Evolutionary conservation across 1,140 invertebrate genomes (phyloP), one percentile per base, ranked within the genome.

Genomic region (Bombus terrestris): DNA sequence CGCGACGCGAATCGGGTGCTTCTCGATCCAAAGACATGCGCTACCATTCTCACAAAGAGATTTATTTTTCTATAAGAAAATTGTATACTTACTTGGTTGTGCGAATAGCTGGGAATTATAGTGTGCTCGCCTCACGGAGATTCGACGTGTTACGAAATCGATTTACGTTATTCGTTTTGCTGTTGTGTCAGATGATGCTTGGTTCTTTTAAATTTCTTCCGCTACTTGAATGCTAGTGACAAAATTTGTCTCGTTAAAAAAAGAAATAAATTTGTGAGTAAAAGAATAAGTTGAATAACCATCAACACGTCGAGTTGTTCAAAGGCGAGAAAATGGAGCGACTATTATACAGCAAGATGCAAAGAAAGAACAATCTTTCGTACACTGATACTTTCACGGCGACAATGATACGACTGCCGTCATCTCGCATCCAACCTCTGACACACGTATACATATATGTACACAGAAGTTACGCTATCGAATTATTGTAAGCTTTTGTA

Each of bases 41-140:
- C 85, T 87, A 85, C 64, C 69, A 90, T 87, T 89, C 80, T 57
- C 91, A 88, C 87, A 92, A 88, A 93, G 93, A 94, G 92, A 93
- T 92, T 94, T 94, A 94, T 94, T 94, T 94, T 94, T 94, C 83
- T 94, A 94, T 85, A 85, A 81, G 92, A 80, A 90, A 93, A 91
- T 91, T 89, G 88, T 94, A 93, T 90, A 93, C 84, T 92, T 89
- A 92, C 90, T 94, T 93, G 92, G 92, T 94, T 94, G 93, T 93
- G 92, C 89, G 86, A 92, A 92, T 86, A 89, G 78, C 87, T 88
- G 86, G 81, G 64, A 90, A 87, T 68, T 64, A 59, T 39, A 59
- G 57, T 68, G 41, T 80, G 37, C 37, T 57, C 64, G 47, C 82
- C 57, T 37, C 75, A 3, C 32, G 59, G 18, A 22, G 37, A 53